Conservation (phyloP, 1,140 invertebrate genomes). For the Trissolcus basalis region DNA sequence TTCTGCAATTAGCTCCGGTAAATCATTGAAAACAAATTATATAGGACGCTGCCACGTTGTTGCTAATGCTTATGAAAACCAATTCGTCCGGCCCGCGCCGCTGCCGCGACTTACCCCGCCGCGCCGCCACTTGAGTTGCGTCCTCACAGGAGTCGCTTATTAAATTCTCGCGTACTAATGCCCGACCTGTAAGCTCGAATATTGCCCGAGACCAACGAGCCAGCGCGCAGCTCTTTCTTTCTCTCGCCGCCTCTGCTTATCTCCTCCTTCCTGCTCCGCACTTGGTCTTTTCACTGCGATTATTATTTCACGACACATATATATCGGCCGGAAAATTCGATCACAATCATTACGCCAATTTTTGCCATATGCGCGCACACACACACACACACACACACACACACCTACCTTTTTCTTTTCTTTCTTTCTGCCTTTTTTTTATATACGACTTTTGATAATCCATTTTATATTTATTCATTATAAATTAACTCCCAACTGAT, state of each 20-base stretch:
- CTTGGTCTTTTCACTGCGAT: conserved; percentile 9
- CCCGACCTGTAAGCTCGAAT: conserved; percentile 57
- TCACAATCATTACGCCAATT: conserved; percentile 44
- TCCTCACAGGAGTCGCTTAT: conserved; percentile 54
- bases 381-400: too few species aligned
- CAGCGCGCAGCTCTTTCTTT: conserved; percentile 20
- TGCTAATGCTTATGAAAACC: conserved; percentile 61
- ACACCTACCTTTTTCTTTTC: too few species aligned
- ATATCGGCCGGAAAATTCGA: conserved; percentile 49
- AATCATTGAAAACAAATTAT: conserved; percentile 77
- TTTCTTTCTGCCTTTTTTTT: too few species aligned
- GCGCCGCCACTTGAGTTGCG: conserved; percentile 41
- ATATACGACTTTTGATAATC: too few species aligned
- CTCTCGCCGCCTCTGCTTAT: not conserved
- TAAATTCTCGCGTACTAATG: conserved; percentile 62
- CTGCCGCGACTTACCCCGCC: conserved; percentile 15
- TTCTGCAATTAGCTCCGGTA: conserved; percentile 77
- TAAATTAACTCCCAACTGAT: too few species aligned
- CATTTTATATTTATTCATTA: too few species aligned
- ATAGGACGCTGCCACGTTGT: conserved; percentile 61
- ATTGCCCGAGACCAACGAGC: conserved; percentile 55
- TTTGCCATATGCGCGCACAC: too few species aligned
- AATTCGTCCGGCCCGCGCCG: conserved; percentile 57
- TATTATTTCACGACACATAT: conserved; percentile 11
- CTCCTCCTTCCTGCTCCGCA: not conserved